Conservation (phyloP, 2,888 invertebrate genomes). For the Drosophila hamatofila region DNA sequence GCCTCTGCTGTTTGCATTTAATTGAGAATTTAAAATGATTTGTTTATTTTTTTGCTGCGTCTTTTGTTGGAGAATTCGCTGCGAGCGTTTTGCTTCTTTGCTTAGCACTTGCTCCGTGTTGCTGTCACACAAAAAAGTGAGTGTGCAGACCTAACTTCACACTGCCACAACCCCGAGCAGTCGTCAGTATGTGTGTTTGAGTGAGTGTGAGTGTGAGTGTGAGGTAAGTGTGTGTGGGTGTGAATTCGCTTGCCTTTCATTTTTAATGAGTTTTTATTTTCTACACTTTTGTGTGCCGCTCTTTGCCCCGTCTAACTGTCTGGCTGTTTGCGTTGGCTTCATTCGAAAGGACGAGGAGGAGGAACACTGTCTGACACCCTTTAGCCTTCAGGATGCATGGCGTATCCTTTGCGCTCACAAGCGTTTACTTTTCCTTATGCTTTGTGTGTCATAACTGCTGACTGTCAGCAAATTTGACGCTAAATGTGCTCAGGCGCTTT, state of each 20-base stretch:
- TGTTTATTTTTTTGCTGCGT: slow-evolving; percentile 73
- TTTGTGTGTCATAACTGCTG: slow-evolving; percentile 65
- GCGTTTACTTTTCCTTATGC: slow-evolving; percentile 59
- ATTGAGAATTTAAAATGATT: slow-evolving; percentile 83
- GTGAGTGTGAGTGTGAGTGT: slow-evolving; percentile 32
- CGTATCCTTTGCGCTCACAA: slow-evolving; percentile 48
- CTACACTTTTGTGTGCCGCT: slow-evolving; percentile 44
- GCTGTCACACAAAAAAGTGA: slow-evolving; percentile 35
- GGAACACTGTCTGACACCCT: background rate
- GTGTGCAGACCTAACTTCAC: slow-evolving; percentile 20
- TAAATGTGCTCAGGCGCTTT: slow-evolving; percentile 70
- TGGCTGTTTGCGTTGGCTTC: slow-evolving; percentile 27
- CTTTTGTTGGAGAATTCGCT: slow-evolving; percentile 77
- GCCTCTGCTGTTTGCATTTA: slow-evolving; percentile 65
- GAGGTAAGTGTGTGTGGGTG: slow-evolving; percentile 23
- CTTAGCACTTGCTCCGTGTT: slow-evolving; percentile 60
- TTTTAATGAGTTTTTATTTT: slow-evolving; percentile 77
- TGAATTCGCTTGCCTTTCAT: slow-evolving; percentile 57
- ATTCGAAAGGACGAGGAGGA: background rate
- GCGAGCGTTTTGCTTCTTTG: slow-evolving; percentile 69
- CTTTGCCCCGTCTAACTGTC: slow-evolving; percentile 49
- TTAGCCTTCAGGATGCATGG: slow-evolving; percentile 35
- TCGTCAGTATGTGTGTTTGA: slow-evolving; percentile 2
- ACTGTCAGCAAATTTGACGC: slow-evolving; percentile 73
- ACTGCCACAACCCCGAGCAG: background rate